A percentile compares a stretch with the other conserved stretches of the same genome.
Conservation (phyloP, 1,140 invertebrate genomes). For the Cheumatopsyche charites region DNA sequence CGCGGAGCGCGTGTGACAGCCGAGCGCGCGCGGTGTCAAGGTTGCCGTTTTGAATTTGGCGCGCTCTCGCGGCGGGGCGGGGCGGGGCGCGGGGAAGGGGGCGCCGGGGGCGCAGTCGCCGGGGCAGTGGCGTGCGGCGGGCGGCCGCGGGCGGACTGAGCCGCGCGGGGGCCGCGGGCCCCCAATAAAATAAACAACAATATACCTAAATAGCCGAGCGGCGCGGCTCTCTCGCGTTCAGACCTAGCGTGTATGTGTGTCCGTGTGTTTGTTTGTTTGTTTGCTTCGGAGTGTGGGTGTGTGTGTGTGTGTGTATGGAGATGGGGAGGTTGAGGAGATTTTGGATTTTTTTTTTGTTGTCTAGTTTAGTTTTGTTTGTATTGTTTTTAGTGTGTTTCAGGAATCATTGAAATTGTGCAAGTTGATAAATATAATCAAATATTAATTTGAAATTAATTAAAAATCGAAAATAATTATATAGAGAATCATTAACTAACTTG, state of each 20-base stretch:
- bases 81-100: background rate
- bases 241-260: constrained; percentile 56
- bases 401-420: too few relatives aligned
- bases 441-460: too few relatives aligned
- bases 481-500: too few relatives aligned
- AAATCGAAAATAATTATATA: too few relatives aligned
- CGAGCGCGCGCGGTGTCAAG: constrained; percentile 11
- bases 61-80: background rate
- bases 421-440: too few relatives aligned
- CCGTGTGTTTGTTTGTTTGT: too few relatives aligned
- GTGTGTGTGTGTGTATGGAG: too few relatives aligned
- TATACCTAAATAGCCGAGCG: constrained; percentile 62
- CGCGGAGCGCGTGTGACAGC: background rate
- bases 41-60: constrained; percentile 13
- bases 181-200: constrained; percentile 65
- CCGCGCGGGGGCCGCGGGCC: constrained; percentile 55
- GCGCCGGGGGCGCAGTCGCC: background rate
- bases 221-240: constrained; percentile 54
- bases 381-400: too few relatives aligned
- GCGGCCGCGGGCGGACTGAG: constrained; percentile 33
- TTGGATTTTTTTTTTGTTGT: too few relatives aligned
- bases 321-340: too few relatives aligned
- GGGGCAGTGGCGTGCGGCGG: constrained; percentile 29
- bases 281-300: too few relatives aligned
- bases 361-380: too few relatives aligned